These are phyloP conservation scores for Zoanthus sansibaricus DNA, from an alignment of 92 coral and sea anemone species.

Conservation along the genomic window DNA sequence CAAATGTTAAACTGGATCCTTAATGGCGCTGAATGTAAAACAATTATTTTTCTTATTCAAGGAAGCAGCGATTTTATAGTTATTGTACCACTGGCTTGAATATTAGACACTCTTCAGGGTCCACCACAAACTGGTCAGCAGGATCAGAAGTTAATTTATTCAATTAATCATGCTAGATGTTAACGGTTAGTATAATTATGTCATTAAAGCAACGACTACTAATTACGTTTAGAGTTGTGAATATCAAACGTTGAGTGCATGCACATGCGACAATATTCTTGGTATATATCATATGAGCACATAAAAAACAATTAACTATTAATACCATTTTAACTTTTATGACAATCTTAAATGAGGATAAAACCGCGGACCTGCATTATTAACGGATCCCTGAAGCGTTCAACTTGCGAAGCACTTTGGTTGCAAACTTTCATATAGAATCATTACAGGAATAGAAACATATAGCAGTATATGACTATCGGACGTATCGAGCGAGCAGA, in stretches of 20 bases:
- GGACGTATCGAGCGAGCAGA: not conserved
- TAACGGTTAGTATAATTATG: not conserved
- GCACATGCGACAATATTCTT: not conserved
- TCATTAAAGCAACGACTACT: not conserved
- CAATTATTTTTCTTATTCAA: too few relatives aligned
- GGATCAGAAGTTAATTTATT: not conserved
- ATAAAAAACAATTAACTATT: too few relatives aligned
- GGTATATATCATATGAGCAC: too few relatives aligned
- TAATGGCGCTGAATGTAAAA: too few relatives aligned
- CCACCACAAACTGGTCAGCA: not conserved
- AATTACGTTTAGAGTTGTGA: not conserved
- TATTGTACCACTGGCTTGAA: not conserved
- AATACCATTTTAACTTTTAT: not conserved
- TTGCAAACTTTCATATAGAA: too few relatives aligned
- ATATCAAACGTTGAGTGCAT: not conserved
- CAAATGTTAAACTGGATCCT: too few relatives aligned
- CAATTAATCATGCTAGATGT: not conserved
- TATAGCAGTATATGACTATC: not conserved
- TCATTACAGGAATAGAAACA: too few relatives aligned
- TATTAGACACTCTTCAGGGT: not conserved
- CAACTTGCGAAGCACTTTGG: too few relatives aligned
- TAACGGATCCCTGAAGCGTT: too few relatives aligned
- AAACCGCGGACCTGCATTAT: too few relatives aligned
- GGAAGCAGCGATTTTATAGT: not conserved
- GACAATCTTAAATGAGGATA: not conserved